A percentile compares a stretch with the other conserved stretches of the same genome.
phyloP scores from a whole-genome alignment of 2,113 vertebrate genomes.

The Labeo rohita region DNA sequence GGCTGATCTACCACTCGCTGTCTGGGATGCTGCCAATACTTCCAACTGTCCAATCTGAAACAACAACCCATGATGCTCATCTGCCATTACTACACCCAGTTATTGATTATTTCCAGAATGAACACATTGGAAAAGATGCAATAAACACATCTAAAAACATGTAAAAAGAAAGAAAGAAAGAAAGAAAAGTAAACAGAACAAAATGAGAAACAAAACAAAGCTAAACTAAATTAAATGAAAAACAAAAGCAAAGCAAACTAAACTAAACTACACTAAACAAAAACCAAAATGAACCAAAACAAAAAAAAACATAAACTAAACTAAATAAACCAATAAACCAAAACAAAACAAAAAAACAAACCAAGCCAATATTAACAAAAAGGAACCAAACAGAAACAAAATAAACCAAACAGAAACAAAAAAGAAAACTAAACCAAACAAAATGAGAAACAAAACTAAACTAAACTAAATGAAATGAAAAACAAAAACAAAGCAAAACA shows the following conservation, averaged over 20 bases:
- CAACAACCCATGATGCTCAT: slow-evolving; percentile 14
- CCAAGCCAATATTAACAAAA: too few species aligned
- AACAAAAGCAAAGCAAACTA: background rate
- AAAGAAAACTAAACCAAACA: background rate
- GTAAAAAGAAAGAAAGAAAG: background rate
- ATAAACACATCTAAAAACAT: background rate
- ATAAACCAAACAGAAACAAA: background rate
- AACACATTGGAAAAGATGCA: background rate
- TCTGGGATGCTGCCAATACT: slow-evolving; percentile 22
- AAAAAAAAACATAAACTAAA: background rate
- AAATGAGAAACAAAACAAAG: background rate
- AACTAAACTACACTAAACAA: background rate
- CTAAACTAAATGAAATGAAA: too few species aligned
- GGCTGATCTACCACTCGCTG: slow-evolving; percentile 6
- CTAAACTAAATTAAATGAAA: background rate
- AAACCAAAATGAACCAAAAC: too few species aligned
- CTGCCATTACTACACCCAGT: slow-evolving; percentile 21
- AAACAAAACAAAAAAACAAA: too few species aligned
- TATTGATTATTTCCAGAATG: slow-evolving; percentile 1
- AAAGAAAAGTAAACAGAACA: background rate
- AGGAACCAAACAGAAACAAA: too few species aligned
- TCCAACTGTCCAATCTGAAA: slow-evolving; percentile 21
- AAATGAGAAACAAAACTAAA: too few species aligned
- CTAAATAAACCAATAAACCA: background rate
- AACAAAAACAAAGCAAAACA: too few species aligned